Conservation (phyloP, 2,888 invertebrate genomes). For the Ectemnius cavifrons region DNA sequence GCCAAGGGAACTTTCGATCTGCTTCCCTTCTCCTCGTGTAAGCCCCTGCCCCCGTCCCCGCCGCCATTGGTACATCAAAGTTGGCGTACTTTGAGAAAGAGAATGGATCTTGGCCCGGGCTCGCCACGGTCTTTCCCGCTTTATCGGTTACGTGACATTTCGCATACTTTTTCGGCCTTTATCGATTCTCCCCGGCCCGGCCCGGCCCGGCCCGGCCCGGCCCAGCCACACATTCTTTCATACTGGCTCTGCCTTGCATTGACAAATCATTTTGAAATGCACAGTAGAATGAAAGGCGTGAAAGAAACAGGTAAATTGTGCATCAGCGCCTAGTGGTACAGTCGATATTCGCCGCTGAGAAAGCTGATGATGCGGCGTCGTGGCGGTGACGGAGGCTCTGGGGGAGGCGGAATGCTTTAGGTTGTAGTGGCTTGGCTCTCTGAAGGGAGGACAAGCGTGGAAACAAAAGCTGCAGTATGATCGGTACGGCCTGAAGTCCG, state of each 20-base stretch:
- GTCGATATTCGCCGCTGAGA: conserved; percentile 7
- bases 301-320: not conserved
- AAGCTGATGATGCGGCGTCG: not conserved
- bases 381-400: no score
- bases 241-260: no score
- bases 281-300: no score
- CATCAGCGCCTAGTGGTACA: no score
- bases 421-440: no score
- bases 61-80: conserved; percentile 28
- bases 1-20: conserved; percentile 44
- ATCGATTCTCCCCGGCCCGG: no score
- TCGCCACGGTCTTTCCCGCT: not conserved
- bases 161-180: not conserved
- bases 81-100: conserved; percentile 55
- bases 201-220: no score
- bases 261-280: no score
- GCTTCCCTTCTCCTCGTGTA: conserved; percentile 19
- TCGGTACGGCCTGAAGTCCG: conserved; percentile 8
- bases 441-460: no score
- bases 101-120: conserved; percentile 31
- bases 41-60: conserved; percentile 9
- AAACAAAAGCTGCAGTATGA: conserved; percentile 21
- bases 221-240: no score
- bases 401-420: no score
- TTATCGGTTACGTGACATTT: not conserved